phyloP scores from a whole-genome alignment of 1,140 invertebrate species.

The Brachionus calyciflorus region DNA sequence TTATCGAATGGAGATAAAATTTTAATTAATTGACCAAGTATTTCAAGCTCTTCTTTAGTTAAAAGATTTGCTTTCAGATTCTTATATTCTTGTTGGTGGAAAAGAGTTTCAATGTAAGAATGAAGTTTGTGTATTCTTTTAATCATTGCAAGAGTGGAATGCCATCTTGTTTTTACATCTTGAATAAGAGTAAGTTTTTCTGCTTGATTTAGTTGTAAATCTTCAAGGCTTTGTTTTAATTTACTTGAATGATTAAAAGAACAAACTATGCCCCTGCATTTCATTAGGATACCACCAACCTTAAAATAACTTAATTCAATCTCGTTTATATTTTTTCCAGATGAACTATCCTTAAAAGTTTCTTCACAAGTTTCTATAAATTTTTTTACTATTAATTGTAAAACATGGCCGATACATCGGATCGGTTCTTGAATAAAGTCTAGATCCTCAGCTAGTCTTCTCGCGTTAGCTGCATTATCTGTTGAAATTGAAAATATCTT shows the following conservation, averaged over 20 bases:
- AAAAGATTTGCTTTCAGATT: background rate
- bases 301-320: background rate
- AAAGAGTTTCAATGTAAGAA: background rate
- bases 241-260: slow-evolving; percentile 17
- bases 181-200: background rate
- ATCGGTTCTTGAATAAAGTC: too few species aligned
- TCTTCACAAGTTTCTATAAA: too few species aligned
- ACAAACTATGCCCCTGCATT: background rate
- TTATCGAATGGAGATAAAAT: background rate
- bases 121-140: slow-evolving; percentile 2
- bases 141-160: background rate
- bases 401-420: too few species aligned
- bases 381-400: too few species aligned
- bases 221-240: background rate
- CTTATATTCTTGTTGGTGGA: background rate
- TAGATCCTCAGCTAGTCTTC: too few species aligned
- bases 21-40: background rate
- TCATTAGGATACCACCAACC: background rate
- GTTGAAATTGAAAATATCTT: too few species aligned
- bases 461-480: too few species aligned
- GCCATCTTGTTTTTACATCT: slow-evolving; percentile 21
- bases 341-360: too few species aligned
- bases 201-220: background rate
- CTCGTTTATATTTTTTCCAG: too few species aligned
- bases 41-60: background rate